Evolutionary conservation across 2,888 invertebrate genomes (phyloP).

Genomic region (Crematogaster levior): DNA sequence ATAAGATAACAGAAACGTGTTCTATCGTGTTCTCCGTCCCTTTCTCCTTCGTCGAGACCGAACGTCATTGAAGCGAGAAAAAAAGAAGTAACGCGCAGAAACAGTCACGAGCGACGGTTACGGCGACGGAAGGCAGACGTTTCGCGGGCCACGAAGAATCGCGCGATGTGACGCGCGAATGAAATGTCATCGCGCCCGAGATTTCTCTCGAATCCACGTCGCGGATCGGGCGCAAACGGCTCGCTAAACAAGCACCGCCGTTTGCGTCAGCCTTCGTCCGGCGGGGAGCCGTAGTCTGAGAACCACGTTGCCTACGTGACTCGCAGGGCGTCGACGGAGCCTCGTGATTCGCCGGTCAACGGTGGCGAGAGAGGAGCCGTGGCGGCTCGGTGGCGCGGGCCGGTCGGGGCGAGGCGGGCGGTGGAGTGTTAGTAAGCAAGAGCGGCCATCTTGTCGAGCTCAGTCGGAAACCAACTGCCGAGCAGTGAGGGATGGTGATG

Average conservation of each 20-base stretch:
- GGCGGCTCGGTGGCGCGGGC: not conserved
- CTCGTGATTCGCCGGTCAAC: slow-evolving; percentile 69
- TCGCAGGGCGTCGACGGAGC: slow-evolving; percentile 78
- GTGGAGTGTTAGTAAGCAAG: slow-evolving; percentile 64
- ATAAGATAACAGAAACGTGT: too few species aligned
- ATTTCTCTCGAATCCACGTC: slow-evolving; percentile 36
- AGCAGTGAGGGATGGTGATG: slow-evolving; percentile 84
- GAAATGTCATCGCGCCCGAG: too few species aligned
- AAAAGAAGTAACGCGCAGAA: not conserved
- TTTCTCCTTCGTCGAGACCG: not conserved
- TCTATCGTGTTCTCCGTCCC: not conserved
- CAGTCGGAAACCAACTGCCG: slow-evolving; percentile 85
- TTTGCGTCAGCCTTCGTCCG: slow-evolving; percentile 12
- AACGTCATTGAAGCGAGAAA: not conserved
- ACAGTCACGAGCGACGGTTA: not conserved
- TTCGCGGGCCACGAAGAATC: not conserved
- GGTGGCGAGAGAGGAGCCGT: slow-evolving; percentile 35
- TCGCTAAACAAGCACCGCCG: not conserved
- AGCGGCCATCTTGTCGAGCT: slow-evolving; percentile 73
- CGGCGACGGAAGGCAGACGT: not conserved
- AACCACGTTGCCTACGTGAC: slow-evolving; percentile 79
- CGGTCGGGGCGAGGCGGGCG: not conserved
- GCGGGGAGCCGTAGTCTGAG: slow-evolving; percentile 56
- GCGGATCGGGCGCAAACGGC: too few species aligned
- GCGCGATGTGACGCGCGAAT: too few species aligned